Evolutionary conservation across 2,113 vertebrate species (phyloP).

Genomic region (Pongo pygmaeus): DNA sequence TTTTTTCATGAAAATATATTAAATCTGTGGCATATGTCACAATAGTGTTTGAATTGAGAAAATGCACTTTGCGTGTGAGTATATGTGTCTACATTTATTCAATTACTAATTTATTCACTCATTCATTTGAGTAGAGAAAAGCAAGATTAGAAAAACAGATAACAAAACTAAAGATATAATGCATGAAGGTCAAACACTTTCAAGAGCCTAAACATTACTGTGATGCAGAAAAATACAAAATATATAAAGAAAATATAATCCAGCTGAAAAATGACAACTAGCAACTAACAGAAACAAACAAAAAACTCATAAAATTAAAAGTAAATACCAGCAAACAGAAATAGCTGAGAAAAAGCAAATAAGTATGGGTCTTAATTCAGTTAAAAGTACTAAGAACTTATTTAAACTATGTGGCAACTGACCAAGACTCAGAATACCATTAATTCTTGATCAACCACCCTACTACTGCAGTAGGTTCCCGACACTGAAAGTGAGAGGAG

Average conservation of each 20-base stretch:
- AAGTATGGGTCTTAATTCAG: background rate
- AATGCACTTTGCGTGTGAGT: background rate
- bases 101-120: background rate
- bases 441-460: background rate
- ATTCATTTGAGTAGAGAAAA: slow-evolving; percentile 33
- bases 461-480: background rate
- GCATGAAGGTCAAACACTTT: slow-evolving; percentile 27
- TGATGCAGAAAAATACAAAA: slow-evolving; percentile 2
- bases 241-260: slow-evolving; percentile 12
- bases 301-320: background rate
- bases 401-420: background rate
- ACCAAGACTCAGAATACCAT: background rate
- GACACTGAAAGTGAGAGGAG: background rate
- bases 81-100: background rate
- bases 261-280: slow-evolving; percentile 35
- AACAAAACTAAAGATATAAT: slow-evolving; percentile 30
- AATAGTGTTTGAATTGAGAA: slow-evolving; percentile 18
- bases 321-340: background rate
- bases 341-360: background rate
- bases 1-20: background rate
- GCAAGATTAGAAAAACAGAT: background rate
- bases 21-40: slow-evolving; percentile 1
- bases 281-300: background rate
- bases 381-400: background rate
- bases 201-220: background rate